Evolutionary conservation across 2,888 invertebrate species (phyloP).

Genomic region (Rapana venosa): DNA sequence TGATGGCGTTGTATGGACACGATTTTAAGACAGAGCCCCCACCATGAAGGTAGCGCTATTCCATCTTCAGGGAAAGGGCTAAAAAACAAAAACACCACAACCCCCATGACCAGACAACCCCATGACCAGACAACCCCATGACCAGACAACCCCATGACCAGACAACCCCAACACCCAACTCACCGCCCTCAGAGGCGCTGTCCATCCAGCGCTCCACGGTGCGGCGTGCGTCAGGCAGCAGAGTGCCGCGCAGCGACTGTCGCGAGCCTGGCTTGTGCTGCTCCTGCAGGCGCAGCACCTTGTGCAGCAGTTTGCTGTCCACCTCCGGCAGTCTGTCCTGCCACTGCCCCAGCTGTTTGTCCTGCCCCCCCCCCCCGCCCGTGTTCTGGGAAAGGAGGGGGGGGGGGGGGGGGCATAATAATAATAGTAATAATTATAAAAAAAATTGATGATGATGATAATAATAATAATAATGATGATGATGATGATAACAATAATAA

Average conservation of each 20-base stretch:
- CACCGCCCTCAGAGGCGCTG: constrained; percentile 67
- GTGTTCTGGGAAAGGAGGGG: not conserved
- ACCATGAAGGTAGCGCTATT: too few relatives aligned
- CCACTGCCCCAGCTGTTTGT: constrained; percentile 18
- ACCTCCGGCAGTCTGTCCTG: constrained; percentile 15
- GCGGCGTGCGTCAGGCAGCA: constrained; percentile 65
- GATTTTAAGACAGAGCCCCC: too few relatives aligned
- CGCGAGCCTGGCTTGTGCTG: constrained; percentile 44
- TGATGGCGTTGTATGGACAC: too few relatives aligned
- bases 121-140: too few relatives aligned
- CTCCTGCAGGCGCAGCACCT: constrained; percentile 28
- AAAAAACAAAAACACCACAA: too few relatives aligned
- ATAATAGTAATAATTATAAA: not conserved
- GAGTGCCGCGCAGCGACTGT: constrained; percentile 49
- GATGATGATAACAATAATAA: not conserved
- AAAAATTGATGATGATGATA: not conserved
- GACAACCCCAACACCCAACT: too few relatives aligned
- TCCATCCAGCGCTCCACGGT: constrained; percentile 69
- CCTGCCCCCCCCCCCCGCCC: not conserved
- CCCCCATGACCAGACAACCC: too few relatives aligned
- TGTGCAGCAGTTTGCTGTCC: constrained; percentile 14
- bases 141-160: too few relatives aligned
- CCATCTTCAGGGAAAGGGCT: too few relatives aligned
- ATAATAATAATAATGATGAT: not conserved
- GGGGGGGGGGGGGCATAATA: not conserved